Conservation (phyloP, 2,113 vertebrate species). For the Ammospiza nelsoni region DNA sequence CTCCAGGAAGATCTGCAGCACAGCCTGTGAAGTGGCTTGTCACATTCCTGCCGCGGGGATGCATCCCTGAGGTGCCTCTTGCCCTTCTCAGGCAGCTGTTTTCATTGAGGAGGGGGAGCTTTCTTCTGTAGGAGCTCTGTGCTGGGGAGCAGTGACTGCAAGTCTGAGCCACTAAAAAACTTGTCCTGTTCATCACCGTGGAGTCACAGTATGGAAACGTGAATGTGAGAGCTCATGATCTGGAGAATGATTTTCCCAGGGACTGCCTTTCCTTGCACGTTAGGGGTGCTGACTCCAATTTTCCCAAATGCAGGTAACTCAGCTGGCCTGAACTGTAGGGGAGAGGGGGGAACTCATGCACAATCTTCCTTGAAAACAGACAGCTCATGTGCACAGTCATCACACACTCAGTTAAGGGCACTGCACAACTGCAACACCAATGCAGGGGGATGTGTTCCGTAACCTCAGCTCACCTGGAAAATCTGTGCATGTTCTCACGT, state of each 20-base stretch:
- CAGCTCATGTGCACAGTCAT: not conserved
- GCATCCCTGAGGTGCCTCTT: not conserved
- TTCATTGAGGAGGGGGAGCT: not conserved
- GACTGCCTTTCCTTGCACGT: not conserved
- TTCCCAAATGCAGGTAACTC: not conserved
- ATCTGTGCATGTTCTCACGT: not conserved
- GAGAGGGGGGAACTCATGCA: not conserved
- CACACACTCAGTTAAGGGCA: not conserved
- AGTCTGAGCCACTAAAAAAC: not conserved
- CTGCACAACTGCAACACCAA: not conserved
- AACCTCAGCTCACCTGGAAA: not conserved
- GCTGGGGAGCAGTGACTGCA: not conserved
- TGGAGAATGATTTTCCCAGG: not conserved
- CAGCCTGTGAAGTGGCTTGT: not conserved
- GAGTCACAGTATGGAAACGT: not conserved
- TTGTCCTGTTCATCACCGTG: not conserved
- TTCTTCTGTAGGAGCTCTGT: not conserved
- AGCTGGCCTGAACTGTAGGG: not conserved
- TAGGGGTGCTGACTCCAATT: not conserved
- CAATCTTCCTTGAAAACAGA: not conserved
- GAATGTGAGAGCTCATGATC: not conserved
- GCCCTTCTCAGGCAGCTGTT: not conserved
- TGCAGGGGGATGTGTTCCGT: not conserved
- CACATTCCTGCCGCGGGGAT: rapidly evolving
- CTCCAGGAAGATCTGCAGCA: not conserved